Base-by-base conservation (phyloP, 2,888 invertebrate genomes). In the Nasonia oneida region DNA sequence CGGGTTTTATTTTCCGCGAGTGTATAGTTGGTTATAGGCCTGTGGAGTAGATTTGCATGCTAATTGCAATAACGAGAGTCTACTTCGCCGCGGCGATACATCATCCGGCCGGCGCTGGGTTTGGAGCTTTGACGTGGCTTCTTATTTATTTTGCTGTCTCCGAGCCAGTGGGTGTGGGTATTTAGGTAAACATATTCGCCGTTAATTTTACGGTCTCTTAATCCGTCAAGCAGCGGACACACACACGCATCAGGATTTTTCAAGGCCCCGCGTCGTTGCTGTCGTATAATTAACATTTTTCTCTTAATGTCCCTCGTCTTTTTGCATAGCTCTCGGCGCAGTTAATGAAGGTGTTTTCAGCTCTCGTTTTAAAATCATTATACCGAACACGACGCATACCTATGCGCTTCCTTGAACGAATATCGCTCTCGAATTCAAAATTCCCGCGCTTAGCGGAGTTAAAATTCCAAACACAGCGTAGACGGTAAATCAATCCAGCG, bases 31-130 rank as follows among this genome's bases (percentile, higher is more conserved):
- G 57, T 67, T 53, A 73, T 73, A 47, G n/a, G 47, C 53, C 71
- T 57, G 29, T 37, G 29, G 79, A 87, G 29, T 29, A 29, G 87
- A 90, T 91, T 90, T 90, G 88, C 90, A 89, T 90, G 90, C 90
- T 90, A 91, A 91, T 91, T 90, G 90, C 90, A 89, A 88, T 91
- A 91, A 90, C 89, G 89, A 90, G 89, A 73, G 12, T 73, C 42
- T 88, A 83, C 76, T n/a, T 39, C 87, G 47, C n/a, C 8, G 29
- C 47, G 33, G 78, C 81, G 85, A 88, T 87, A 87, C 85, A 88
- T 89, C 87, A 88, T 88, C 83, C 83, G 83, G 50, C 70, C 57
- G 10, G 8, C 1, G 53, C 12, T 6, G 18, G 53, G 6, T 42
- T 42, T 6, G 10, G 53, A 10, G 37, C 61, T n/a, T 64, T 18